Evolutionary conservation across 2,113 vertebrate species (phyloP).

Genomic region (Oenanthe oenanthe): DNA sequence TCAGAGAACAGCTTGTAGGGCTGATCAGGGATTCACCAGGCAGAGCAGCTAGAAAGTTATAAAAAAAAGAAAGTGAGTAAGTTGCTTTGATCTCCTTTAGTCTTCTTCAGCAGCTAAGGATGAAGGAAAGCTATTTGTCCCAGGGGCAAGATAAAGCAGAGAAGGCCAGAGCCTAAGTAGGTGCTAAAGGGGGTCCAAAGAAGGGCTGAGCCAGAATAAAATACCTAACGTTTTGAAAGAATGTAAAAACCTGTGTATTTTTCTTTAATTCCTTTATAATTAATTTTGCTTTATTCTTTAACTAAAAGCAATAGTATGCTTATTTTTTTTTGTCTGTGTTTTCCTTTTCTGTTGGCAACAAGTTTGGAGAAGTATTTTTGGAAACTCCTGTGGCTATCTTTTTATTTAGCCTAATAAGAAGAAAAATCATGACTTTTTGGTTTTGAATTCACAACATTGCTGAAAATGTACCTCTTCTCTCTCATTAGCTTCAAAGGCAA

Average conservation of each 20-base stretch:
- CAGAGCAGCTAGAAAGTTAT: neutral
- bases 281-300: neutral
- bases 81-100: constrained; percentile 34
- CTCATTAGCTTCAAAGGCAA: neutral
- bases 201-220: neutral
- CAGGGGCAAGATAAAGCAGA: neutral
- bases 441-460: neutral
- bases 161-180: neutral
- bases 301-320: neutral
- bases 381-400: neutral
- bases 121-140: neutral
- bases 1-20: constrained; percentile 33
- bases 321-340: neutral
- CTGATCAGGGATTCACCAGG: constrained; percentile 27
- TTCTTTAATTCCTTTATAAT: neutral
- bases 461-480: neutral
- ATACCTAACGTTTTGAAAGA: neutral
- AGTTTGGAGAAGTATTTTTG: neutral
- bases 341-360: neutral
- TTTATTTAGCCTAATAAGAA: neutral
- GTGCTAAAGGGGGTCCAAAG: neutral
- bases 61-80: constrained; percentile 6
- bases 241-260: neutral
- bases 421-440: neutral
- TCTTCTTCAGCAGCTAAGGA: neutral